Percentiles rank a stretch among this genome's conserved stretches.
phyloP scores from a whole-genome alignment of 2,113 vertebrate genomes.

The Gallinago jamesoni region DNA sequence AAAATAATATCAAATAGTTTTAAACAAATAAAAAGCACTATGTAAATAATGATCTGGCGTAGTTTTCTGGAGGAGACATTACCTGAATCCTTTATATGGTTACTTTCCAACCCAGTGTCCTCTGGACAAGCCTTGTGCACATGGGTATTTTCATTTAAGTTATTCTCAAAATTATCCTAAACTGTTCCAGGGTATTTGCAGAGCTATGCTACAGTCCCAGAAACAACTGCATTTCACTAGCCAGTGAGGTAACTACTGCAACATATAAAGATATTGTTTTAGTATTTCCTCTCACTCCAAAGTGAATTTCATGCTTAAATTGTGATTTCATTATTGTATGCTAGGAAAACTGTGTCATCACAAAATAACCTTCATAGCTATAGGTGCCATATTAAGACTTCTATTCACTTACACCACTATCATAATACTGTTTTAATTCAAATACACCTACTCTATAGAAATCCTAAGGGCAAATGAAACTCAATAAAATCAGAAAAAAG shows the following conservation, averaged over 20 bases:
- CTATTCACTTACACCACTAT: background rate
- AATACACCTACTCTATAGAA: background rate
- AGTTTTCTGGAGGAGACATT: background rate
- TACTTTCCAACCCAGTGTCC: background rate
- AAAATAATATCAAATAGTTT: background rate
- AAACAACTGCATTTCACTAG: background rate
- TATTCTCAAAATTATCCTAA: background rate
- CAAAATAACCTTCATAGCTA: background rate
- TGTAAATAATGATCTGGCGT: background rate
- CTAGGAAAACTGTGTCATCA: background rate
- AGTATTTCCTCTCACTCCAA: background rate
- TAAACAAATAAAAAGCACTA: background rate
- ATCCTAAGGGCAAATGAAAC: background rate
- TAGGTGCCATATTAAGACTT: background rate
- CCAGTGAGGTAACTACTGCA: background rate
- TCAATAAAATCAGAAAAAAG: background rate
- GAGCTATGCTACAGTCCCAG: background rate
- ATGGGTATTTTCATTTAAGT: background rate
- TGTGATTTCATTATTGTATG: background rate
- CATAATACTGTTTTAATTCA: background rate
- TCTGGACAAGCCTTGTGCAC: background rate
- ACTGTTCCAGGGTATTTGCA: background rate
- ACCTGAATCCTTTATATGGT: background rate
- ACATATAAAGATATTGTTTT: background rate
- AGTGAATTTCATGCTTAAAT: background rate